Conservation (phyloP, 1,140 invertebrate species). For the Pseudomyrmex flavicornis region DNA sequence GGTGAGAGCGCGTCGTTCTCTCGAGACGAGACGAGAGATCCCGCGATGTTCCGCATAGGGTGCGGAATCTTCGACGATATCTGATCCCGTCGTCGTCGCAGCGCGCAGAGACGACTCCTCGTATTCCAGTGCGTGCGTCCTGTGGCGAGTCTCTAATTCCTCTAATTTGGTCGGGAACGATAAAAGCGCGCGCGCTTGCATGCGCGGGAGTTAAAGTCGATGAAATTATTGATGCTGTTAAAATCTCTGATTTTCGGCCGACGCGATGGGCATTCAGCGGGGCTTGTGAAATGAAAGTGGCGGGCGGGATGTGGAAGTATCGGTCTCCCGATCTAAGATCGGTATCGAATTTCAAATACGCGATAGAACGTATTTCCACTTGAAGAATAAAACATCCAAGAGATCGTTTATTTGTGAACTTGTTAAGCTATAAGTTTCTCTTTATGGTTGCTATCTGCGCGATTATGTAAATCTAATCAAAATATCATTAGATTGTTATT, state of each 20-base stretch:
- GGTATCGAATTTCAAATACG: slow-evolving; percentile 39
- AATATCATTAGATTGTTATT: neutral
- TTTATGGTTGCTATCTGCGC: neutral
- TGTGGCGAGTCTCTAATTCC: slow-evolving; percentile 70
- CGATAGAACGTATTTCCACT: neutral
- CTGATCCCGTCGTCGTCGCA: slow-evolving; percentile 66
- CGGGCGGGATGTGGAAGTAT: slow-evolving; percentile 19
- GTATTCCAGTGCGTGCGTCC: slow-evolving; percentile 65
- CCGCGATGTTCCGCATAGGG: slow-evolving; percentile 45
- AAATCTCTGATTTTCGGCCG: slow-evolving; percentile 37
- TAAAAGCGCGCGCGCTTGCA: slow-evolving; percentile 9
- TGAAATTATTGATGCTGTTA: slow-evolving; percentile 50
- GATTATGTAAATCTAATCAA: neutral
- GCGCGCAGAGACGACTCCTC: slow-evolving; percentile 68
- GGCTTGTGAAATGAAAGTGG: slow-evolving; percentile 1
- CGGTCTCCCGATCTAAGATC: slow-evolving; percentile 17
- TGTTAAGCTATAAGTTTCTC: slow-evolving; percentile 1
- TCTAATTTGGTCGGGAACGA: slow-evolving; percentile 53
- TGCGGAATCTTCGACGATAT: slow-evolving; percentile 71
- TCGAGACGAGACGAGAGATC: slow-evolving; percentile 43
- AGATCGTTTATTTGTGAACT: slow-evolving; percentile 26
- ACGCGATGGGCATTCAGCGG: neutral
- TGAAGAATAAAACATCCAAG: no score
- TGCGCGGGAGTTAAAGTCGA: slow-evolving; percentile 47
- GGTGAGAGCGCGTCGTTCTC: slow-evolving; percentile 49